Percentiles rank a stretch among this genome's conserved stretches.
Evolutionary conservation across 2,888 invertebrate species (phyloP).

Genomic region (Muschampia plurimacula): DNA sequence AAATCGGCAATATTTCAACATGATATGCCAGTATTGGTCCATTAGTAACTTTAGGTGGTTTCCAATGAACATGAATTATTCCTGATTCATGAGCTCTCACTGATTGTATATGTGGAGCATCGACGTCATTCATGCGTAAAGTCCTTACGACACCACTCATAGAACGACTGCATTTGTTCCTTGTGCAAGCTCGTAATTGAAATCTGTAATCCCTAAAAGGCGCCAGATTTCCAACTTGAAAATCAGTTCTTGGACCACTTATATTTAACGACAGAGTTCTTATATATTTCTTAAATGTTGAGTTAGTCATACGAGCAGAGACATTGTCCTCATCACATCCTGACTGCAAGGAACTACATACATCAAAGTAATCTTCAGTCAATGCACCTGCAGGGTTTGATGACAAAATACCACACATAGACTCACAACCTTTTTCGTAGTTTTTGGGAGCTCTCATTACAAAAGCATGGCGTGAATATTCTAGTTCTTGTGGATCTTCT

Average conservation of each 20-base stretch:
- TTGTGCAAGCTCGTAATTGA: constrained; percentile 67
- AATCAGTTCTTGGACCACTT: constrained; percentile 54
- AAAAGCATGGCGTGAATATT: constrained; percentile 65
- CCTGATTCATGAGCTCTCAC: constrained; percentile 54
- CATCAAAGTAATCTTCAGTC: constrained; percentile 69
- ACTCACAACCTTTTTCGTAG: constrained; percentile 69
- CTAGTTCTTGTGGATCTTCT: constrained; percentile 56
- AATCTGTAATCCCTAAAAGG: constrained; percentile 76
- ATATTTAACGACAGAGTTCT: constrained; percentile 62
- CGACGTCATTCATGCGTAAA: constrained; percentile 58
- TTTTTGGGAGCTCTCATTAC: constrained; percentile 68
- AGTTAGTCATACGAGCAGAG: constrained; percentile 54
- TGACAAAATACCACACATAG: constrained; percentile 69
- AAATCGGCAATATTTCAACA: no score
- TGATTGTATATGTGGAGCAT: constrained; percentile 57
- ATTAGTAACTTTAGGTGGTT: constrained; percentile 65
- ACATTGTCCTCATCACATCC: constrained; percentile 58
- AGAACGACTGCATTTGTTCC: constrained; percentile 64
- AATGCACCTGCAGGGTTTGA: constrained; percentile 62
- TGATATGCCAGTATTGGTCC: constrained; percentile 71
- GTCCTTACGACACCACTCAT: constrained; percentile 68
- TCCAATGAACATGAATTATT: constrained; percentile 63
- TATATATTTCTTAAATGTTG: constrained; percentile 57
- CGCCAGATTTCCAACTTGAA: constrained; percentile 64
- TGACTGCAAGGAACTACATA: constrained; percentile 58